Percentiles rank a stretch among this genome's conserved stretches.
Conservation (phyloP, 2,888 invertebrate genomes). For the Onthophagus sagittarius region DNA sequence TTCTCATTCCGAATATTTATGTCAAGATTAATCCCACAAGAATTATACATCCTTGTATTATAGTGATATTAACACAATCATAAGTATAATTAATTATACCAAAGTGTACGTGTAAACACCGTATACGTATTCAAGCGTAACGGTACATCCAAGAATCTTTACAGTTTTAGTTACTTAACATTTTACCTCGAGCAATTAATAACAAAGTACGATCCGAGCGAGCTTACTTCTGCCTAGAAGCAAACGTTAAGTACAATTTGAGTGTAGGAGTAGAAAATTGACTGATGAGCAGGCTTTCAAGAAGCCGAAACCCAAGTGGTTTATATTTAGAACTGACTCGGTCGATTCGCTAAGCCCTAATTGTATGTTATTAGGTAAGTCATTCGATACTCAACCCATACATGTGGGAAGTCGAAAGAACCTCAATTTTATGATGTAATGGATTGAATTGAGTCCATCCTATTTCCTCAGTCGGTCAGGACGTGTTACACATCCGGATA, state of each 20-base stretch:
- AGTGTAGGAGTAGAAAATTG: background rate
- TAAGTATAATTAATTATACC: background rate
- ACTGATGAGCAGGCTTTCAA: background rate
- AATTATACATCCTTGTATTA: background rate
- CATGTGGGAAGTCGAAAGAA: background rate
- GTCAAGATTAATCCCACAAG: background rate
- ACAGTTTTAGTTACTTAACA: background rate
- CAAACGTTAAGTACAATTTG: background rate
- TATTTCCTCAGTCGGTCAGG: background rate
- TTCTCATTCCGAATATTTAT: background rate
- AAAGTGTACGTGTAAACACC: background rate
- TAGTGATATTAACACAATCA: background rate
- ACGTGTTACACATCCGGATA: background rate
- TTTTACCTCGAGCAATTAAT: background rate
- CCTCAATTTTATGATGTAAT: background rate
- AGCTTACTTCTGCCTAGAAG: background rate
- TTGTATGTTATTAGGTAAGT: background rate
- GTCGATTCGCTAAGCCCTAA: background rate
- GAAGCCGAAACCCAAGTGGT: background rate
- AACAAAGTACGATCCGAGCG: background rate
- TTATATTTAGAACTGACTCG: background rate
- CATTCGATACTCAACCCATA: background rate
- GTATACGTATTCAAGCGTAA: background rate
- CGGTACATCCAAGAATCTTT: background rate
- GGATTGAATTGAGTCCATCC: background rate